These are phyloP conservation scores for Brachionichthys hirsutus DNA, from an alignment of 2,113 vertebrate species.

Conservation along the genomic window DNA sequence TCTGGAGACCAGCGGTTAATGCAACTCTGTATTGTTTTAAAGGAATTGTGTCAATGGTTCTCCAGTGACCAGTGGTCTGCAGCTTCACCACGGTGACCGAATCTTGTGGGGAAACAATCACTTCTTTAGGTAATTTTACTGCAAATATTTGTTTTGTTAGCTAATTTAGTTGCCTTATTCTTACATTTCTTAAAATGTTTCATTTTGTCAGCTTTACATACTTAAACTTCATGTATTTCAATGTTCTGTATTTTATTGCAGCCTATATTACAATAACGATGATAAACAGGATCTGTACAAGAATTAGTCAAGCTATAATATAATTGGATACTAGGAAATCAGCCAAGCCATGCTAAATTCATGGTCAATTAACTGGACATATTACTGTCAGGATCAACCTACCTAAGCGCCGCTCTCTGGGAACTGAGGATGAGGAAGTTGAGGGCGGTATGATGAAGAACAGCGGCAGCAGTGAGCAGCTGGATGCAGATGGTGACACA, in stretches of 20 bases:
- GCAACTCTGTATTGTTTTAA: neutral
- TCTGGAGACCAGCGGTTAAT: neutral
- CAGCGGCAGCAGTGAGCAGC: constrained; percentile 85
- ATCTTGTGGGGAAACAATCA: constrained; percentile 99
- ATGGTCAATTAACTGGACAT: neutral
- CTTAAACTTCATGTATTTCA: no score
- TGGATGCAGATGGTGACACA: constrained; percentile 89
- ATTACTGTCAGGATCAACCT: constrained; percentile 83
- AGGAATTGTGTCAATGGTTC: constrained; percentile 96
- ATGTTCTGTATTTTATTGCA: no score
- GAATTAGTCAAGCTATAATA: no score
- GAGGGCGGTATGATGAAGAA: constrained; percentile 78
- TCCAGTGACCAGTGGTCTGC: constrained; percentile 80
- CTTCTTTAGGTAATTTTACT: constrained; percentile 87
- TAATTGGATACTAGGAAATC: no score
- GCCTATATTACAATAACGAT: no score
- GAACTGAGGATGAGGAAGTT: constrained; percentile 82
- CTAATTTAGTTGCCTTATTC: no score
- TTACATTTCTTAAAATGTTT: no score
- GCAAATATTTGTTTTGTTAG: neutral
- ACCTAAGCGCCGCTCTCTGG: constrained; percentile 83
- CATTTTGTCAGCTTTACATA: neutral
- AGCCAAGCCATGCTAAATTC: no score
- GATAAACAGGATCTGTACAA: no score
- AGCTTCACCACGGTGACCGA: constrained; percentile 93